phyloP scores from a whole-genome alignment of 2,113 vertebrate species.

The Psilopsiagon aurifrons region DNA sequence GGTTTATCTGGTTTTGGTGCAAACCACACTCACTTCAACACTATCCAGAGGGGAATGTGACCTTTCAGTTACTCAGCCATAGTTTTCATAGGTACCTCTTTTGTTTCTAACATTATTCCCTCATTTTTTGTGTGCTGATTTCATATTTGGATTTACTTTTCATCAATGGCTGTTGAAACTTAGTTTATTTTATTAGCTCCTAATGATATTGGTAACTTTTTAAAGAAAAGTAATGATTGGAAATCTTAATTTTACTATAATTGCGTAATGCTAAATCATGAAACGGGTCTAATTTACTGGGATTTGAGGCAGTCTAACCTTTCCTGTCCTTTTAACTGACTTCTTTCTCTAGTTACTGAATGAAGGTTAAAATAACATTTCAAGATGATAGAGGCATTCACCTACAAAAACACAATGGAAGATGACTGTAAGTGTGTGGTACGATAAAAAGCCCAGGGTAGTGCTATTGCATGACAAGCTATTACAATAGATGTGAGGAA shows the following conservation, averaged over 20 bases:
- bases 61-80: neutral
- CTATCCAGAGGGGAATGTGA: neutral
- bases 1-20: neutral
- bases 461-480: neutral
- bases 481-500: neutral
- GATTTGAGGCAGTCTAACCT: neutral
- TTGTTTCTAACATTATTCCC: neutral
- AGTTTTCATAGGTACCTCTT: neutral
- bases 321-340: neutral
- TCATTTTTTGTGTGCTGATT: neutral
- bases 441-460: neutral
- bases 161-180: neutral
- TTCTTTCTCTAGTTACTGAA: neutral
- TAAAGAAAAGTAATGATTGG: neutral
- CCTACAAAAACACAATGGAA: neutral
- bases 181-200: neutral
- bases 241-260: neutral
- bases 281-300: neutral
- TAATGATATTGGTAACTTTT: neutral
- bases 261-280: neutral
- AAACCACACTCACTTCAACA: neutral
- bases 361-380: neutral
- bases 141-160: neutral
- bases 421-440: neutral
- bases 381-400: neutral